Evolutionary conservation across 2,113 vertebrate genomes (phyloP), one percentile per base, ranked within the genome.

Genomic region (Halcyon senegalensis): DNA sequence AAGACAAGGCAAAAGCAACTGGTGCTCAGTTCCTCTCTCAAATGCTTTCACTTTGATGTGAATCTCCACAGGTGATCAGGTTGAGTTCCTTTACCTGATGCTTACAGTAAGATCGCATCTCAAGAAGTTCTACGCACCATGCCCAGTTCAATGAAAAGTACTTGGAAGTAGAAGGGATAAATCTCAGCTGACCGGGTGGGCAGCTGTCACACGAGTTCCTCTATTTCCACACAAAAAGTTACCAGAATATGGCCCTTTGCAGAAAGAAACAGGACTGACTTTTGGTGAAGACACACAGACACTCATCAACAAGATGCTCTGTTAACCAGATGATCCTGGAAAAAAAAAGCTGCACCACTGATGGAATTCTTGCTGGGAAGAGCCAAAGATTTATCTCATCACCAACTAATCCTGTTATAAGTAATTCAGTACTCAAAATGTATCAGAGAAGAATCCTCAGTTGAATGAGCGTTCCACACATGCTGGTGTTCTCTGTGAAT

Each of bases 341-440:
- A 46, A 87, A 89, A 46, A 96, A 88, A 88, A 79, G 30, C 92
- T 90, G 68, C 81, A 70, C 10, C 69, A 44, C 60, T 75, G 78
- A 84, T 30, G 50, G 50, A 68, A 88, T 91, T 62, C 93, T 50
- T 82, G 68, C 73, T 84, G 39, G 16, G 73, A 88, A 68, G 59
- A 91, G 86, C 53, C 85, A 82, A 13, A 64, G 25, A 80, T 93
- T 96, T 95, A 43, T 80, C 93, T 96, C 89, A 87, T 70, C 79
- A 80, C 67, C 31, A 27, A 15, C 60, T 93, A 95, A 95, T 83
- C 90, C 73, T 69, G 86, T 91, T 87, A 87, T 18, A 67, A 93
- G 86, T 84, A 86, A 91, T 92, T 89, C 74, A 43, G 62, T 51
- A 67, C 77, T 87, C 46, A 46, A 33, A 92, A 76, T 28, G 21